Conservation (phyloP, 2,888 invertebrate genomes). For the Thymelicus sylvestris region DNA sequence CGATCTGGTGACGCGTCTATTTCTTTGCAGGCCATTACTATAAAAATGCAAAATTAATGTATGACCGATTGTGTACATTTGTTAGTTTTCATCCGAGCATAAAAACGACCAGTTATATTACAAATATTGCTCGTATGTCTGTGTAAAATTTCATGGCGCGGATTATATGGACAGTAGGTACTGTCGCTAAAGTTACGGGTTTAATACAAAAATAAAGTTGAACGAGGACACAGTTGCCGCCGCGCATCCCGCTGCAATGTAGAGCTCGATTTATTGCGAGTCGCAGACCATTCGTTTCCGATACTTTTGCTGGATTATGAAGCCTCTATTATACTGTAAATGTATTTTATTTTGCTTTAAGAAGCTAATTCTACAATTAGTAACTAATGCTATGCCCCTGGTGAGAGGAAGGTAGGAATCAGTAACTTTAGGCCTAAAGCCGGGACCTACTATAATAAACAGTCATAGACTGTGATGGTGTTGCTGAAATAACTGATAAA, state of each 20-base stretch:
- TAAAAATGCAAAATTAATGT: too few relatives aligned
- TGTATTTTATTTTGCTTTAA: neutral
- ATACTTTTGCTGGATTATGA: conserved; percentile 66
- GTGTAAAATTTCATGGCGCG: conserved; percentile 65
- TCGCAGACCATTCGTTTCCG: conserved; percentile 67
- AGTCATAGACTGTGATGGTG: too few relatives aligned
- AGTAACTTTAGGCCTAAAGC: too few relatives aligned
- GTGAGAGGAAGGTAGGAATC: too few relatives aligned
- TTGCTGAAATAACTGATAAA: too few relatives aligned
- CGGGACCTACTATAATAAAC: too few relatives aligned
- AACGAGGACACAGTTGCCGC: conserved; percentile 76
- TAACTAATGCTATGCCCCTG: neutral
- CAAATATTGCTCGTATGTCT: conserved; percentile 32
- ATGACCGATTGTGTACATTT: neutral
- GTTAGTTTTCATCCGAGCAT: conserved; percentile 33
- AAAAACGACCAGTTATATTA: conserved; percentile 42
- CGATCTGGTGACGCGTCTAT: too few relatives aligned
- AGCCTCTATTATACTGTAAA: conserved; percentile 47
- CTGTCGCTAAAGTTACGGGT: conserved; percentile 72
- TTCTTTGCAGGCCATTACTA: too few relatives aligned
- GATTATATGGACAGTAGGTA: conserved; percentile 70
- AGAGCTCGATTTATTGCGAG: conserved; percentile 76
- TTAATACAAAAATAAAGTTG: conserved; percentile 83
- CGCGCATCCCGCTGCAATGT: conserved; percentile 61
- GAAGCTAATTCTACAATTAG: too few relatives aligned